A percentile compares a stretch with the other conserved stretches of the same genome.
phyloP scores from a whole-genome alignment of 23 tunicate species.

The Diplosoma virens region DNA sequence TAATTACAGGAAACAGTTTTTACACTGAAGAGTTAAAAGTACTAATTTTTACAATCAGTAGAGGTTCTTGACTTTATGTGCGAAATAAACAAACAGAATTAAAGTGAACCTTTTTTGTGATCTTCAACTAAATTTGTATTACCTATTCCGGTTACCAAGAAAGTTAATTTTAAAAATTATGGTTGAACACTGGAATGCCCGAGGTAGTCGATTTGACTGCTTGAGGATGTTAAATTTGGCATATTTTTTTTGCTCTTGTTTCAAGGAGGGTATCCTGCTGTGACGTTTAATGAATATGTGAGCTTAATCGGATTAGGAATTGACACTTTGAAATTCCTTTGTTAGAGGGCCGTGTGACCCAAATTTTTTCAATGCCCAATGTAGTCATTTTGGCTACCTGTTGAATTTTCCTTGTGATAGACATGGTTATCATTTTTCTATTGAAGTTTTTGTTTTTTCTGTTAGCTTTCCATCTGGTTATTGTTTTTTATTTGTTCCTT shows the following conservation, averaged over 20 bases:
- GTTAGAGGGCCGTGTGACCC: constrained; percentile 5
- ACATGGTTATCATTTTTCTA: neutral
- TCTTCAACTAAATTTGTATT: too few species aligned
- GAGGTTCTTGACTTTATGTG: too few species aligned
- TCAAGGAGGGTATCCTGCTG: constrained; percentile 1
- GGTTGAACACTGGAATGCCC: too few species aligned
- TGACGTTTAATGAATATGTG: constrained; percentile 2
- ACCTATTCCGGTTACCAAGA: too few species aligned
- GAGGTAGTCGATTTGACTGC: constrained; percentile 9
- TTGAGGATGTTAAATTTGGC: constrained; percentile 1
- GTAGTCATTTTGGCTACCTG: constrained; percentile 5
- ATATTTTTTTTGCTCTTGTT: too few species aligned
- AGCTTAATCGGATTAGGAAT: neutral
- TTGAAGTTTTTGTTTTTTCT: neutral
- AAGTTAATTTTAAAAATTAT: too few species aligned
- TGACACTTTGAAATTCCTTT: constrained; percentile 1
- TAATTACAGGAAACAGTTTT: too few species aligned
- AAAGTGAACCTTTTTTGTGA: too few species aligned
- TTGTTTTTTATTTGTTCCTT: neutral
- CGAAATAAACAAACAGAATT: too few species aligned
- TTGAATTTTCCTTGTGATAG: neutral
- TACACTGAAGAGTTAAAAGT: too few species aligned
- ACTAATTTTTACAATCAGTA: too few species aligned
- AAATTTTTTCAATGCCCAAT: constrained; percentile 16
- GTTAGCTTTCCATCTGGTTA: neutral